A percentile compares a stretch with the other conserved stretches of the same genome.
Conservation (phyloP, 2,888 invertebrate genomes). For the Tanytarsus gracilentus region DNA sequence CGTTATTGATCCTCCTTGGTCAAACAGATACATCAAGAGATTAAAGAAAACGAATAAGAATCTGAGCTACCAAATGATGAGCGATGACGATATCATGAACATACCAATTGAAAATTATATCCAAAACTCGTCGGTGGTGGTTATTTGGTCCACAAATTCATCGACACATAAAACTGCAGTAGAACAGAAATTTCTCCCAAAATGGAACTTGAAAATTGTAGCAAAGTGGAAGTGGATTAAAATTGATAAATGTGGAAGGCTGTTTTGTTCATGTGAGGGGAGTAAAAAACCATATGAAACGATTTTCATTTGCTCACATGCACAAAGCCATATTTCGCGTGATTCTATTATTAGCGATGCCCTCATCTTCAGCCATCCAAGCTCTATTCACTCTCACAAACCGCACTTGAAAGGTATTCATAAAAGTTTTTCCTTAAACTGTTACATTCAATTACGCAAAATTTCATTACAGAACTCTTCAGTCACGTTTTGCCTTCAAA, state of each 20-base stretch:
- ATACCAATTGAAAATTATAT: constrained; percentile 61
- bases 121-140: constrained; percentile 57
- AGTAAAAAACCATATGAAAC: constrained; percentile 86
- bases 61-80: constrained; percentile 68
- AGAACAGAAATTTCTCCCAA: constrained; percentile 61
- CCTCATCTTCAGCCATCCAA: constrained; percentile 69
- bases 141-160: constrained; percentile 90
- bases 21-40: constrained; percentile 86
- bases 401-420: constrained; percentile 66
- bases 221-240: constrained; percentile 87
- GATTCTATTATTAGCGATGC: neutral
- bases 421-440: constrained; percentile 11
- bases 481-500: constrained; percentile 48
- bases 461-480: constrained; percentile 52
- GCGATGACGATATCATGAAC: constrained; percentile 59
- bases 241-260: constrained; percentile 58
- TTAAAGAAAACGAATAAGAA: constrained; percentile 54
- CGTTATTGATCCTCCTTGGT: constrained; percentile 92
- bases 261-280: constrained; percentile 58
- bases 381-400: constrained; percentile 90
- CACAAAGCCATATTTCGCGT: constrained; percentile 44
- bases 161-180: constrained; percentile 58
- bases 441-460: constrained; percentile 11
- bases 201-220: constrained; percentile 63
- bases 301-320: constrained; percentile 53